A percentile compares a stretch with the other conserved stretches of the same genome.
Conservation (phyloP, 2,797 vertebrate genomes). For the Sparus aurata region DNA sequence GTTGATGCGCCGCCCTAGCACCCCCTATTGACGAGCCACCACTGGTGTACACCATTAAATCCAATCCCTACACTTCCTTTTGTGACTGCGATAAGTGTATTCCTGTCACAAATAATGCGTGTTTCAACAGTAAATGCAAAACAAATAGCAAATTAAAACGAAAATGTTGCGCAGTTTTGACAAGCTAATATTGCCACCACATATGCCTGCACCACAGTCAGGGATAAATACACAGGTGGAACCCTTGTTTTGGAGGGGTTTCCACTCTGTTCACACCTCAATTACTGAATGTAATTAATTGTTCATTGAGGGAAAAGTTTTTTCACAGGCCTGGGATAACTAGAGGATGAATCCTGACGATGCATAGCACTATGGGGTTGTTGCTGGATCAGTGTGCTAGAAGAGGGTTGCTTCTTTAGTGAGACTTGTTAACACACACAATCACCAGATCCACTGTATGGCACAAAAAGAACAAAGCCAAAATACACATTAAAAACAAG, state of each 20-base stretch:
- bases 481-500: slow-evolving; percentile 60
- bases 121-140: too few species aligned
- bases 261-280: slow-evolving; percentile 45
- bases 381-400: slow-evolving; percentile 38
- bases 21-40: too few species aligned
- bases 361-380: slow-evolving; percentile 45
- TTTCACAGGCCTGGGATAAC: slow-evolving; percentile 26
- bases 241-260: slow-evolving; percentile 25
- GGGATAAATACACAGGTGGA: slow-evolving; percentile 23
- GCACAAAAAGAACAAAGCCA: slow-evolving; percentile 50
- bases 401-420: slow-evolving; percentile 42
- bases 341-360: slow-evolving; percentile 32
- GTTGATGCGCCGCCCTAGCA: too few species aligned
- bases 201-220: too few species aligned
- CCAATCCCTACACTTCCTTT: too few species aligned
- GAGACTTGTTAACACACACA: slow-evolving; percentile 51
- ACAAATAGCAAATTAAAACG: too few species aligned
- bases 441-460: slow-evolving; percentile 47
- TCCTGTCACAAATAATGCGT: too few species aligned
- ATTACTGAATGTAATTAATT: slow-evolving; percentile 75
- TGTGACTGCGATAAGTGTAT: too few species aligned
- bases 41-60: too few species aligned
- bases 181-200: too few species aligned
- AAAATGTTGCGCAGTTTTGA: too few species aligned
- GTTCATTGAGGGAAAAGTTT: slow-evolving; percentile 50